Evolutionary conservation across 2,113 vertebrate species (phyloP).

Genomic region (Lanius ludovicianus): DNA sequence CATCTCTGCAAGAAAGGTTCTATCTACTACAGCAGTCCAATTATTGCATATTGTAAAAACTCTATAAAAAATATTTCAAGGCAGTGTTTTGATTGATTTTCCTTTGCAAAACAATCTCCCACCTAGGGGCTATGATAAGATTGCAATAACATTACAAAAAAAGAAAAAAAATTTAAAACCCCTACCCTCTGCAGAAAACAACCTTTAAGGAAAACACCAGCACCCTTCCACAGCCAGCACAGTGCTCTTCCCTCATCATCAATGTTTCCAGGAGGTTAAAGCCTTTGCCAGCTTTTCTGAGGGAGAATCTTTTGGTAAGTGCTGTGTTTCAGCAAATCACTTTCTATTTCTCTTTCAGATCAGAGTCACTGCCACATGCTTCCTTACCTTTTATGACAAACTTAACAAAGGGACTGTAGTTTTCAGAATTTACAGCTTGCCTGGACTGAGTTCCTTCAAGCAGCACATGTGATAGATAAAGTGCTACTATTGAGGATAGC

Average conservation of each 20-base stretch:
- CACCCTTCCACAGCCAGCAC: background rate
- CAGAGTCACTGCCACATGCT: background rate
- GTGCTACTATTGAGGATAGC: background rate
- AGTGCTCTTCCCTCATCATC: background rate
- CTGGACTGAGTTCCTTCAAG: background rate
- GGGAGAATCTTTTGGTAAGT: background rate
- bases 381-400: background rate
- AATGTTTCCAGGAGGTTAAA: background rate
- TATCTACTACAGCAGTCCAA: background rate
- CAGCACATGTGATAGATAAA: background rate
- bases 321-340: background rate
- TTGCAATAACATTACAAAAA: background rate
- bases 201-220: background rate
- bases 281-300: background rate
- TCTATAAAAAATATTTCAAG: background rate
- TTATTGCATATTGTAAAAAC: background rate
- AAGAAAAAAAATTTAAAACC: background rate
- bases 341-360: background rate
- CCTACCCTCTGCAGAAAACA: background rate
- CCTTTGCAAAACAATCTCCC: background rate
- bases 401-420: background rate
- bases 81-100: slow-evolving; percentile 1
- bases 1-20: background rate
- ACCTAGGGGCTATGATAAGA: background rate
- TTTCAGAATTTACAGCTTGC: background rate